Evolutionary conservation across 2,113 vertebrate species (phyloP).

Genomic region (Gopherus evgoodei): DNA sequence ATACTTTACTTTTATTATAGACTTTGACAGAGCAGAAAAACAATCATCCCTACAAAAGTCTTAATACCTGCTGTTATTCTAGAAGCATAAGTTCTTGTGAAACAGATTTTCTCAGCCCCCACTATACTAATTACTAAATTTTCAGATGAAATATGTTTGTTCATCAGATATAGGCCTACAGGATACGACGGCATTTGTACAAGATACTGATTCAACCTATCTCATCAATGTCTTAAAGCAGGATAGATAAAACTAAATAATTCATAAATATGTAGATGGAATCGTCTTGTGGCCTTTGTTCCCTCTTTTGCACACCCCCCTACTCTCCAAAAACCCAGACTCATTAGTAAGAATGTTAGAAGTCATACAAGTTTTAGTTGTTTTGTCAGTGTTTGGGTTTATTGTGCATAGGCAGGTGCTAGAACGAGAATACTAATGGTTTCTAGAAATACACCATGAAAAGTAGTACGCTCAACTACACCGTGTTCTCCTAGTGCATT

Average conservation of each 20-base stretch:
- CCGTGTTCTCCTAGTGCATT: conserved; percentile 76
- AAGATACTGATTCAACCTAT: conserved; percentile 30
- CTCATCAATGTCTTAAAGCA: conserved; percentile 27
- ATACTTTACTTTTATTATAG: conserved; percentile 35
- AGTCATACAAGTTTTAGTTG: conserved; percentile 61
- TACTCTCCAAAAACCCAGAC: conserved; percentile 48
- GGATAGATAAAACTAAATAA: conserved; percentile 25
- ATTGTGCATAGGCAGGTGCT: conserved; percentile 73
- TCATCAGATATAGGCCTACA: conserved; percentile 52
- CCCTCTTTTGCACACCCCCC: conserved; percentile 22
- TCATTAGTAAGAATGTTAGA: conserved; percentile 59
- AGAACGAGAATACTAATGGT: conserved; percentile 71
- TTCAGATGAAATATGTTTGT: conserved; percentile 56
- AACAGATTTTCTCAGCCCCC: conserved; percentile 39
- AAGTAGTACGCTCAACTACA: conserved; percentile 68
- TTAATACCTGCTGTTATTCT: conserved; percentile 64
- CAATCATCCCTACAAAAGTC: conserved; percentile 43
- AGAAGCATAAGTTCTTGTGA: conserved; percentile 37
- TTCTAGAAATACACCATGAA: conserved; percentile 73
- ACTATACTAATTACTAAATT: conserved; percentile 15
- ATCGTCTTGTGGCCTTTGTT: conserved; percentile 71
- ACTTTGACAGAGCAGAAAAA: conserved; percentile 15
- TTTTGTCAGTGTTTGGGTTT: conserved; percentile 69
- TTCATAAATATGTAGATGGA: conserved; percentile 51
- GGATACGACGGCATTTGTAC: conserved; percentile 30